phyloP scores from a whole-genome alignment of 1,140 invertebrate genomes.

The Sesamia nonagrioides region DNA sequence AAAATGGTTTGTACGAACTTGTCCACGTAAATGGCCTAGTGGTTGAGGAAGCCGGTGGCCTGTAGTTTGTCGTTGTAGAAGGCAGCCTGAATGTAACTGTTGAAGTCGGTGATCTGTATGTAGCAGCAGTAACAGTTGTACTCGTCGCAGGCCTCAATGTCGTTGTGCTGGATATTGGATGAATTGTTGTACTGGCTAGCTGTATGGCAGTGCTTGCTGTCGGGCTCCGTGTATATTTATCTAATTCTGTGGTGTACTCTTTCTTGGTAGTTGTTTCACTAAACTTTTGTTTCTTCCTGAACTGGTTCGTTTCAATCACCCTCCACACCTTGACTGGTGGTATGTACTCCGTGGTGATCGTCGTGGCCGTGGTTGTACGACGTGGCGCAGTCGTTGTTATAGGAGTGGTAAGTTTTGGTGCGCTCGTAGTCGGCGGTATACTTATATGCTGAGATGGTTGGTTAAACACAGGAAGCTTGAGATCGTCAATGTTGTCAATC shows the following conservation, averaged over 20 bases:
- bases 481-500: slow-evolving; percentile 71
- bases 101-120: slow-evolving; percentile 9
- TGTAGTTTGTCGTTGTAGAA: slow-evolving; percentile 19
- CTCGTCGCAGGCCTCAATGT: neutral
- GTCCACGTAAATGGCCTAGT: neutral
- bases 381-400: slow-evolving; percentile 51
- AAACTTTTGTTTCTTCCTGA: slow-evolving; percentile 61
- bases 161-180: neutral
- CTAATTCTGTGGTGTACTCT: neutral
- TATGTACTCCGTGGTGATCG: slow-evolving; percentile 56
- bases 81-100: neutral
- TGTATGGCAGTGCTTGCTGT: neutral
- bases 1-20: neutral
- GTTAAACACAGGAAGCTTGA: slow-evolving; percentile 63
- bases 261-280: slow-evolving; percentile 18
- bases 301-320: slow-evolving; percentile 76
- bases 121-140: neutral
- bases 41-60: neutral
- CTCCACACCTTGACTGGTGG: slow-evolving; percentile 68
- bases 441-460: slow-evolving; percentile 21
- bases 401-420: slow-evolving; percentile 29
- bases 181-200: neutral
- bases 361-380: neutral
- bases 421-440: slow-evolving; percentile 23
- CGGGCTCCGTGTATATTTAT: neutral